Conservation (phyloP, 2,888 invertebrate genomes). For the Apamea monoglypha region DNA sequence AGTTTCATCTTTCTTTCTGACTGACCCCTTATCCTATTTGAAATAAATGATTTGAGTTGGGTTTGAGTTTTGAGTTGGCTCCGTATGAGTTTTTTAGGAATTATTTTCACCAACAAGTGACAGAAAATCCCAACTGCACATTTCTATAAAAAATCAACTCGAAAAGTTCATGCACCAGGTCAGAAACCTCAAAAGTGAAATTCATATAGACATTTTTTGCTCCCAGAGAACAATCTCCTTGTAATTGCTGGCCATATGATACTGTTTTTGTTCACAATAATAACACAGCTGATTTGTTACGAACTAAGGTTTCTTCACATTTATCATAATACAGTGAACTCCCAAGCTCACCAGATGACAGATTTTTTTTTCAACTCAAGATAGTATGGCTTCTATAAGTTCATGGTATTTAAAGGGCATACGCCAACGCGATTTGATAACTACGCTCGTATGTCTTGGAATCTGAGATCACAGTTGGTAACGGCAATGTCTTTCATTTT, state of each 20-base stretch:
- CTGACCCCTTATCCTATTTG: no score
- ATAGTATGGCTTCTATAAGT: slow-evolving; percentile 28
- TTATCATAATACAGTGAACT: neutral
- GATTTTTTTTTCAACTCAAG: neutral
- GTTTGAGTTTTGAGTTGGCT: no score
- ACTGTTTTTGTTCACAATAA: slow-evolving; percentile 24
- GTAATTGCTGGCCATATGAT: slow-evolving; percentile 31
- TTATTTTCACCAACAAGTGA: neutral
- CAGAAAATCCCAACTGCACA: neutral
- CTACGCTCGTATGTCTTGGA: neutral
- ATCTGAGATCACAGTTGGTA: slow-evolving; percentile 2
- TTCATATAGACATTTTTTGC: slow-evolving; percentile 25
- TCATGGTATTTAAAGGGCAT: neutral
- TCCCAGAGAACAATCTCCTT: slow-evolving; percentile 13
- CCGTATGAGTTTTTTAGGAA: neutral
- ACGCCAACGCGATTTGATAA: neutral
- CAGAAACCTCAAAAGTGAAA: slow-evolving; percentile 43
- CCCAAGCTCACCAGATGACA: slow-evolving; percentile 30
- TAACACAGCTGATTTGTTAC: slow-evolving; percentile 43
- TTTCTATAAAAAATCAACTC: neutral
- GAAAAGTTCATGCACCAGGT: slow-evolving; percentile 3
- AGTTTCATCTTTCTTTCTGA: no score
- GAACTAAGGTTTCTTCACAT: slow-evolving; percentile 40
- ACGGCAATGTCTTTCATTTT: neutral
- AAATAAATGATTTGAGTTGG: no score